Evolutionary conservation across 2,113 vertebrate species (phyloP).

Genomic region (Platysteira castanea): DNA sequence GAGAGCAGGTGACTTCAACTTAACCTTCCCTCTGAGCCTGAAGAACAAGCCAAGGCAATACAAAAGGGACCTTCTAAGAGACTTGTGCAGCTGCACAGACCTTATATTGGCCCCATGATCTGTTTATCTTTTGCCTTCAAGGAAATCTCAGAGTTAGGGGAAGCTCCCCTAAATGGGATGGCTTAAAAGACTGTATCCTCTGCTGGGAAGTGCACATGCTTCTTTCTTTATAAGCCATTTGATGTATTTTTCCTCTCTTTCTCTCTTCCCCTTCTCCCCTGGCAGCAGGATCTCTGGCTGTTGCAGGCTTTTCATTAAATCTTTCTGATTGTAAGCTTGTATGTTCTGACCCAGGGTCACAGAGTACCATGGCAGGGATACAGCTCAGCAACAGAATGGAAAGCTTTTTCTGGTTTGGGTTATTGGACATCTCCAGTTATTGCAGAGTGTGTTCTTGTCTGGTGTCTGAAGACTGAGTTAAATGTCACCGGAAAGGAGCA

Average conservation of each 20-base stretch:
- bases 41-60: conserved; percentile 30
- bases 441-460: neutral
- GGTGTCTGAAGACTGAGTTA: neutral
- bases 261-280: neutral
- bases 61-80: conserved; percentile 32
- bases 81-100: conserved; percentile 45
- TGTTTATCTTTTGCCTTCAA: conserved; percentile 60
- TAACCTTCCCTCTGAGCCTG: conserved; percentile 45
- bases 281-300: conserved; percentile 13
- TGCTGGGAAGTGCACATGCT: conserved; percentile 11
- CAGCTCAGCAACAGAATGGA: neutral
- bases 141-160: conserved; percentile 1
- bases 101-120: conserved; percentile 38
- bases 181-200: neutral
- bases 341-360: conserved; percentile 34
- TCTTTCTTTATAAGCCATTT: conserved; percentile 10
- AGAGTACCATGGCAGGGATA: neutral
- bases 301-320: conserved; percentile 53
- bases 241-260: neutral
- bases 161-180: conserved; percentile 15
- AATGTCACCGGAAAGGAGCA: neutral
- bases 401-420: conserved; percentile 27
- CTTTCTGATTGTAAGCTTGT: conserved; percentile 24
- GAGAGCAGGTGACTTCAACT: conserved; percentile 51
- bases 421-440: neutral